Base-by-base conservation (phyloP, 53 echinoderm and acorn worm species). In the Patiria pectinifera region DNA sequence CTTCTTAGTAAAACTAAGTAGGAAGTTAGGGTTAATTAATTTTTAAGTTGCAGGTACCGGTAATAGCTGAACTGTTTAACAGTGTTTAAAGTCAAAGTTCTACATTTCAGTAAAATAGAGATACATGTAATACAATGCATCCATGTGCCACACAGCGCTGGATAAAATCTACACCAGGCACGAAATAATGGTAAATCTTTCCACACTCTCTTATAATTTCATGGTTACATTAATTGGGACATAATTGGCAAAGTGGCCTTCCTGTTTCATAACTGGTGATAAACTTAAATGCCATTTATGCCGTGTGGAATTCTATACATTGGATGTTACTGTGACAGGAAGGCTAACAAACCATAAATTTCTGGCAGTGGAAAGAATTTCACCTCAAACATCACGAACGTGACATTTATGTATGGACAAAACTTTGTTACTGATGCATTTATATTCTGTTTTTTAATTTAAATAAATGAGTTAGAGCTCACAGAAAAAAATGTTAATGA, bases 241-340 rank as follows among this genome's bases (percentile, higher is more conserved):
- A 71, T 85, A 85, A 85, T n/a, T 71, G 22, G 86, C 69, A 45
- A 46, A 85, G 18, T 21, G 45, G 21, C 86, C 86, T 47, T 85
- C 46, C 12, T 19, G 21, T 45, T 85, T 45, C 69, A 15, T 19
- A 35, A 60, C 13, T 23, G 83, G 83, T 83, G 43, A 83, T 83
- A 83, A 83, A 83, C 11, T 25, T 1, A 35, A 35, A 4, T 77
- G 26, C 11, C n/a, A 15, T 26, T 78, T 35, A 78, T 6, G 26
- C 26, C 44, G 6, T 78, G 78, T 78, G 78, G 11, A 78, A 18
- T 70, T 70, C 16, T 12, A 18, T 4, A 70, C 13, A 18, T 70
- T 18, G 9, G 12, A 35, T 35, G 2, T 60, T 1, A 70, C 19
- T 70, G 70, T 18, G 19, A 18, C 70, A 70, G 70, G 19, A 70